Base-by-base conservation (phyloP, 1,140 invertebrate species). In the Hyles vespertilio region DNA sequence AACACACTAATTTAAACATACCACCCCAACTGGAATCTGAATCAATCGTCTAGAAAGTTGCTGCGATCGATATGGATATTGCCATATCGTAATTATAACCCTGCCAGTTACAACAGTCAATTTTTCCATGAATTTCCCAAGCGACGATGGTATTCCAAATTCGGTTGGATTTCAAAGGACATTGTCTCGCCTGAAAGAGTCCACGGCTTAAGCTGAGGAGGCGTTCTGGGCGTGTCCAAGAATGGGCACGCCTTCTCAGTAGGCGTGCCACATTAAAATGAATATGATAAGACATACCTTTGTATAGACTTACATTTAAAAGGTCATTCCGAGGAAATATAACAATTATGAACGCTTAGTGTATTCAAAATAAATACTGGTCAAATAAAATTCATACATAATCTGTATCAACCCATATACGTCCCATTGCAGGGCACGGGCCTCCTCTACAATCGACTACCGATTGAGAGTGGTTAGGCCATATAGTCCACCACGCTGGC, bases 11-110 rank as follows among this genome's bases (percentile, higher is more conserved):
- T 5, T 5, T 8, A 40, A 40, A 5, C 36, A 22, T 22, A 22
- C 8, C 36, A 40, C 36, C 36, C 36, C 36, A 22, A 40, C 36
- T 5, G 8, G 4, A 22, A 64, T 72, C 75, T 74, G 72, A 79
- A 85, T 81, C 82, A 85, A 82, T 85, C 70, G 84, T 87, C 84
- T 87, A 79, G 74, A 85, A 87, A 87, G 80, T 87, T 87, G 57
- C 43, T 47, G 52, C 66, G 77, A 87, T 87, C 84, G 72, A 87
- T 87, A 87, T 76, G 56, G 67, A 71, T 72, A 78, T 81, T 69
- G 66, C 74, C 65, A 80, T 72, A 76, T 76, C 70, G 67, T 61
- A 55, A 52, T 22, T 69, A 65, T 67, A 70, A 85, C 52, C 22
- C 76, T 64, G 49, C 74, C 66, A 63, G 76, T 58, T 71, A 63